A percentile compares a stretch with the other conserved stretches of the same genome.
Conservation (phyloP, 2,888 invertebrate species). For the Conomelus anceps region DNA sequence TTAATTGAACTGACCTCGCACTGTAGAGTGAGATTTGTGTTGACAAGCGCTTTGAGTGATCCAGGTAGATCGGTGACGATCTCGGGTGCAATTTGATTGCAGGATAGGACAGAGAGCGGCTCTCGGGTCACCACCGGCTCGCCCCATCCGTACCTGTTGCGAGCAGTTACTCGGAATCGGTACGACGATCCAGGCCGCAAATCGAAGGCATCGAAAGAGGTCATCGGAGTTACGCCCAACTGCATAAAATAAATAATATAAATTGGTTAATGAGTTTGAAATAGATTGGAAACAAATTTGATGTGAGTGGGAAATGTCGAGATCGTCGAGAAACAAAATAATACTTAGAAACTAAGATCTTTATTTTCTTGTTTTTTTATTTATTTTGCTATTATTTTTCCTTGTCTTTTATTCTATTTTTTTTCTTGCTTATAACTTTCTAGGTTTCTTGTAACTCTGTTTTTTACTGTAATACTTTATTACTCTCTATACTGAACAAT, state of each 20-base stretch:
- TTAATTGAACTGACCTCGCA: conserved; percentile 55
- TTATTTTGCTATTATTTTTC: too few relatives aligned
- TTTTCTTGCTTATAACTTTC: too few relatives aligned
- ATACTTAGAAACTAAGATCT: too few relatives aligned
- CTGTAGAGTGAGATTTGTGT: conserved; percentile 58
- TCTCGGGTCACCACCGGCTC: conserved; percentile 62
- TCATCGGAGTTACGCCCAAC: conserved; percentile 71
- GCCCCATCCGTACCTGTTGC: conserved; percentile 87
- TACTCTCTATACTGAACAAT: too few relatives aligned
- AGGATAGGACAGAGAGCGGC: conserved; percentile 55
- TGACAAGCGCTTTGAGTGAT: conserved; percentile 66
- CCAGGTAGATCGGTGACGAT: conserved; percentile 69
- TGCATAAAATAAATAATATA: conserved; percentile 30
- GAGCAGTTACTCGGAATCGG: conserved; percentile 79
- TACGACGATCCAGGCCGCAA: conserved; percentile 72
- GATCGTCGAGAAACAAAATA: too few relatives aligned
- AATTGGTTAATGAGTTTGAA: neutral
- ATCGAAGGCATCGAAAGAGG: conserved; percentile 76
- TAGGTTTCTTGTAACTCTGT: too few relatives aligned
- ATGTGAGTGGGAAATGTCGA: too few relatives aligned
- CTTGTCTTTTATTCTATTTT: too few relatives aligned
- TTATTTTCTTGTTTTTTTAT: too few relatives aligned
- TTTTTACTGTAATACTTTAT: too few relatives aligned
- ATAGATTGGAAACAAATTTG: too few relatives aligned
- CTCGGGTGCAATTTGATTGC: conserved; percentile 53